A percentile compares a stretch with the other conserved stretches of the same genome.
These are phyloP conservation scores for Myiothlypis coronata DNA, from an alignment of 2,797 vertebrate genomes.

Conservation along the genomic window DNA sequence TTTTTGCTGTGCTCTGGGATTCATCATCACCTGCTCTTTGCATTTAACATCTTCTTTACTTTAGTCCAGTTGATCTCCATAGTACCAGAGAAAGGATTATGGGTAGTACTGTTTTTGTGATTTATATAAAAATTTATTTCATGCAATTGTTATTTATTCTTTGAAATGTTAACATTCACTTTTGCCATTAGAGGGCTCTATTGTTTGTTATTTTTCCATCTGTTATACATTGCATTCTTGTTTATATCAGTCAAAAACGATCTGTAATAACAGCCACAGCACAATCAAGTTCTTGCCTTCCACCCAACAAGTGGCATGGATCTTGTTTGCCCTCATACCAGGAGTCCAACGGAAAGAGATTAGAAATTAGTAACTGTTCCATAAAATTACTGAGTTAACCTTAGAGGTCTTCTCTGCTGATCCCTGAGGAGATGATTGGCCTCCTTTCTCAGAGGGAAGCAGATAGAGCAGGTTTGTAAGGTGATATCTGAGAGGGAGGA, in stretches of 20 bases:
- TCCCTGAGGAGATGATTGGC: neutral
- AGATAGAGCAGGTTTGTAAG: neutral
- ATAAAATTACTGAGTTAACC: neutral
- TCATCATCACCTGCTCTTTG: neutral
- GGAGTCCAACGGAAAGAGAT: neutral
- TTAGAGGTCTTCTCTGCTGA: neutral
- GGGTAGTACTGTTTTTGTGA: neutral
- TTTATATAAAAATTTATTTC: neutral
- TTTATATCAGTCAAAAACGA: neutral
- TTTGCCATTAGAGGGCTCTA: conserved; percentile 55
- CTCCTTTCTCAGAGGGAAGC: neutral
- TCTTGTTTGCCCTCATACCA: neutral
- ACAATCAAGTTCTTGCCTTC: neutral
- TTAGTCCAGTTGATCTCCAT: neutral
- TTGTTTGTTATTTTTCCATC: conserved; percentile 10
- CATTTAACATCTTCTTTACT: neutral
- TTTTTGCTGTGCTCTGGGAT: neutral
- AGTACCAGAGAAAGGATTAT: neutral
- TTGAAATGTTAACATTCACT: neutral
- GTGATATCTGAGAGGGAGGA: neutral
- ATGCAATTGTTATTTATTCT: neutral
- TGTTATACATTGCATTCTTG: neutral
- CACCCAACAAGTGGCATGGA: neutral
- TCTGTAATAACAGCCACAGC: neutral
- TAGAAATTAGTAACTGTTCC: neutral